phyloP scores from a whole-genome alignment of 2,797 vertebrate species.

The Eidolon dupreanum region DNA sequence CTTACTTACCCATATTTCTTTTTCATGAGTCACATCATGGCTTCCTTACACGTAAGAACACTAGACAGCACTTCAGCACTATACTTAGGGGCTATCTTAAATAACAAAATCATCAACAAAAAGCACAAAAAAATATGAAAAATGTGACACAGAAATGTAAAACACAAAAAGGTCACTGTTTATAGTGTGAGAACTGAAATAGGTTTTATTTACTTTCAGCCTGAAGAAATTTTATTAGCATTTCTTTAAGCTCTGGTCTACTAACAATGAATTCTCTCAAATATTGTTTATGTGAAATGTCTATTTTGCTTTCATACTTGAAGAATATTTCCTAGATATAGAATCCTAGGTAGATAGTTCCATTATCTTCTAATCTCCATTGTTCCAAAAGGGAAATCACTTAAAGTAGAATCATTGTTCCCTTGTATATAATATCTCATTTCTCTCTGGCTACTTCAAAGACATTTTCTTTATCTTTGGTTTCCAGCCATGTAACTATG shows the following conservation, averaged over 20 bases:
- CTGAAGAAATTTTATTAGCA: not conserved
- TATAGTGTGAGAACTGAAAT: not conserved
- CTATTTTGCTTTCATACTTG: not conserved
- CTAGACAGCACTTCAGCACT: not conserved
- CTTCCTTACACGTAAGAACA: not conserved
- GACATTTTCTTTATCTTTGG: not conserved
- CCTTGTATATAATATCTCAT: not conserved
- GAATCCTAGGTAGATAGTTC: not conserved
- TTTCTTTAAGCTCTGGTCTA: not conserved
- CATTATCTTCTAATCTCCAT: not conserved
- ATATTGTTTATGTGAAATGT: not conserved
- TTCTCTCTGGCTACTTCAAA: not conserved
- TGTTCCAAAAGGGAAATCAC: conserved; percentile 26
- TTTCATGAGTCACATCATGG: not conserved
- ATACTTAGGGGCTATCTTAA: not conserved
- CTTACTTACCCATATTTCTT: not conserved
- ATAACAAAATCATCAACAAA: not conserved
- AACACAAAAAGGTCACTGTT: not conserved
- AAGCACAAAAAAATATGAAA: not conserved
- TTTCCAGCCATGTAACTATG: not conserved
- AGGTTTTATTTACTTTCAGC: not conserved
- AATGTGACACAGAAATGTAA: not conserved
- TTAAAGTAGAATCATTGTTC: not conserved
- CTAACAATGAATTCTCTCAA: not conserved
- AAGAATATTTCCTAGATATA: not conserved